A percentile compares a stretch with the other conserved stretches of the same genome.
Evolutionary conservation across 2,797 vertebrate species (phyloP).

Genomic region (Arctocebus calabarensis): DNA sequence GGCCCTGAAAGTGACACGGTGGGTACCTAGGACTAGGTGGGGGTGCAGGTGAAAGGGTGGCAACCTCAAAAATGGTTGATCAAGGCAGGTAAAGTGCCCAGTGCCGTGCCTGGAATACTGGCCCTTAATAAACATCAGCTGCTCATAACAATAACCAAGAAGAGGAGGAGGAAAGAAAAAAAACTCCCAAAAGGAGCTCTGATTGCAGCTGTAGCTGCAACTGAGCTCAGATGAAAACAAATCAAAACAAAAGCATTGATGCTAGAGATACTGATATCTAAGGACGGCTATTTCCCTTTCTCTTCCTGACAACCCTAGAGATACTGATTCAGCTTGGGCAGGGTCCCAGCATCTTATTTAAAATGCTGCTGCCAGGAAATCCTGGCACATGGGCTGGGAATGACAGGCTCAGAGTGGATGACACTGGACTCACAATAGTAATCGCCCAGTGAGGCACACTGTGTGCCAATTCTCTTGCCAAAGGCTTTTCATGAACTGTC

Average conservation of each 20-base stretch:
- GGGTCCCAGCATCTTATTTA: rapidly evolving
- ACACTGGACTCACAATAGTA: not conserved
- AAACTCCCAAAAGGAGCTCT: not conserved
- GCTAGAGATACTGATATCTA: no score
- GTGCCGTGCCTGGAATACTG: rapidly evolving
- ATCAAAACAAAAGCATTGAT: not conserved
- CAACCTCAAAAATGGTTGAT: not conserved
- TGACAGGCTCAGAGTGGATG: rapidly evolving
- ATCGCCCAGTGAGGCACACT: rapidly evolving
- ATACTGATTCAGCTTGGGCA: no score
- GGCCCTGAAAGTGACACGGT: no score
- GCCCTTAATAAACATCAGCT: not conserved
- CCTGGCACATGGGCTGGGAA: rapidly evolving
- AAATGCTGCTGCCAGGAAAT: not conserved
- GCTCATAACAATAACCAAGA: not conserved
- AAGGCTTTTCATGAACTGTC: not conserved
- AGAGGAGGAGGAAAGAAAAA: not conserved
- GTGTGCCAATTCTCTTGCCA: rapidly evolving
- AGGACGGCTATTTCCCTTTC: no score
- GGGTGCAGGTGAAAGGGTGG: not conserved
- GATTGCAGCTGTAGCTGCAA: no score
- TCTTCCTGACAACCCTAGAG: no score
- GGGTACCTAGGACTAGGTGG: not conserved
- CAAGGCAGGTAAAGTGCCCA: not conserved
- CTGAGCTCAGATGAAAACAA: not conserved